Evolutionary conservation across 2,888 invertebrate species (phyloP).

Genomic region (Pyrocoelia pectoralis): DNA sequence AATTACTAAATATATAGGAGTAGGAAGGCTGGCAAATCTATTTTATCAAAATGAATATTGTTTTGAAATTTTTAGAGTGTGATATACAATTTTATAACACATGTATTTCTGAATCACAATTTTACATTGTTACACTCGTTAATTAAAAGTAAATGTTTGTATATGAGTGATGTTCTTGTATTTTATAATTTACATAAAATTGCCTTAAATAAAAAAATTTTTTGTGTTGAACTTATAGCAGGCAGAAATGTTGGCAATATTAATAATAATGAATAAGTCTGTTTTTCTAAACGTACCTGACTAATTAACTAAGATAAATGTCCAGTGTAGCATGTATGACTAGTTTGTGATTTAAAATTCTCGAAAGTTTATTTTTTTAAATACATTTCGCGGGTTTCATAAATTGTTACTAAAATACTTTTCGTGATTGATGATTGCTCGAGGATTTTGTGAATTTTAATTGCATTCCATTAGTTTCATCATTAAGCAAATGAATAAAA

Average conservation of each 20-base stretch:
- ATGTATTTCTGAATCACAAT: background rate
- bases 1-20: background rate
- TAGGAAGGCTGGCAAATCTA: slow-evolving; percentile 22
- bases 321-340: background rate
- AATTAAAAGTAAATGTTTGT: too few relatives aligned
- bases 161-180: too few relatives aligned
- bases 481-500: too few relatives aligned
- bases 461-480: too few relatives aligned
- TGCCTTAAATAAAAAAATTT: background rate
- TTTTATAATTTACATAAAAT: too few relatives aligned
- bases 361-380: background rate
- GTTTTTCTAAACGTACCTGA: slow-evolving; percentile 7
- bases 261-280: slow-evolving; percentile 3
- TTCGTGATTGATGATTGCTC: too few relatives aligned
- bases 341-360: background rate
- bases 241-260: background rate
- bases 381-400: too few relatives aligned
- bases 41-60: background rate
- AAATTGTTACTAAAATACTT: too few relatives aligned
- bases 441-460: too few relatives aligned
- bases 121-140: too few relatives aligned
- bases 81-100: background rate
- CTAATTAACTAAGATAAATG: slow-evolving; percentile 2
- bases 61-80: background rate
- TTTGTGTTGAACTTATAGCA: background rate